Evolutionary conservation across 2,888 invertebrate genomes (phyloP), one percentile per base, ranked within the genome.

Genomic region (Lypha dubia): DNA sequence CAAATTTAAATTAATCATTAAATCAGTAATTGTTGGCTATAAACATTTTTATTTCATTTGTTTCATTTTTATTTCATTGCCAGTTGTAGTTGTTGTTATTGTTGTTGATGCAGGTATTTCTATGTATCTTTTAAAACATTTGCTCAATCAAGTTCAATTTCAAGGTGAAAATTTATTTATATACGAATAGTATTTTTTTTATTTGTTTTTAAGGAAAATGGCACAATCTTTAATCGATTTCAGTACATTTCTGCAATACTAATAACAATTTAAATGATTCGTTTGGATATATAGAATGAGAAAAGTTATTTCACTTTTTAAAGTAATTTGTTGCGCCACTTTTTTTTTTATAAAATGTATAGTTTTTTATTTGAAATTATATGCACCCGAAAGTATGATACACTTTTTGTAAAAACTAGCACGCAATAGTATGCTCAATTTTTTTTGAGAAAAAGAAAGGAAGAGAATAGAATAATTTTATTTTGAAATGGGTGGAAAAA

Each of bases 131-230:
- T n/a, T n/a, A n/a, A 15, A 60, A 74, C 62, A 75, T 68, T 70
- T 75, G 53, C 70, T 46, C 70, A 46, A 60, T 76, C 75, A 79
- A 84, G 83, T 84, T 84, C 79, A 79, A 75, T 67, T 84, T 76
- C 83, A 84, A 79, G 79, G 79, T 60, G 60, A 79, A 70, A 63
- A 51, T 17, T n/a, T n/a, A 28, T 5, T 28, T 5, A 5, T 28
- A 28, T 28, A 28, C 28, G n/a, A 28, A 28, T 28, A 5, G 5
- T 38, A 28, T 53, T 65, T 15, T 8, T 67, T 56, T 35, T 44
- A 9, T 38, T 13, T 51, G 3, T 8, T 46, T 32, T 44, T 35
- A n/a, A 22, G 7, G 11, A 28, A 28, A 28, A 28, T 28, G 28
- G 5, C 2, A 28, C 2, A 28, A 28, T 28, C n/a, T 28, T 28